Base-by-base conservation (phyloP, 2,888 invertebrate genomes). In the Drosophila trichaetosa region DNA sequence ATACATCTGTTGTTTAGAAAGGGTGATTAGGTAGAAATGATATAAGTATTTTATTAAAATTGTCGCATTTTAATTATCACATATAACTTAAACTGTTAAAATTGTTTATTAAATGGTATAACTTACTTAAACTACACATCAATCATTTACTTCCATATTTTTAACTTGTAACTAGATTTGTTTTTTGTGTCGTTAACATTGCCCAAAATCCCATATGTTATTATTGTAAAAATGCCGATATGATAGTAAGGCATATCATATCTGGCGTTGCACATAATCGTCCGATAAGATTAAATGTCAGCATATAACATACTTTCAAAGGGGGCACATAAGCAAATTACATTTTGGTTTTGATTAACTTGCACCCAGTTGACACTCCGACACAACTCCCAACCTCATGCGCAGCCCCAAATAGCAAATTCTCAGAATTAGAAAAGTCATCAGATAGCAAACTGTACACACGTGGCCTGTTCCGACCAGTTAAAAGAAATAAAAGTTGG, bases 281-380 rank as follows among this genome's bases (percentile, higher is more conserved):
- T 29, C 2, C 16, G 77, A 77, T 77, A 70, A 77, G 77, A 77
- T 79, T 79, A 79, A 46, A 71, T 70, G 42, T 31, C 33, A 29
- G 6, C 64, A 57, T 40, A 63, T 58, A 51, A 18, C 46, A 52
- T 16, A 34, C 31, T n/a, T 38, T 18, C 4, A 16, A 24, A 8
- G 42, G 21, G 21, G 21, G 7, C 42, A 18, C 34, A 48, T 21
- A 40, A 31, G 51, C 40, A 40, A 56, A 59, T 29, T 57, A 29
- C 11, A 46, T n/a, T 58, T 63, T 48, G 42, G 51, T 62, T 53
- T 62, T 49, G 53, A 60, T 51, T 65, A n/a, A 33, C 7, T n/a
- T 67, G 69, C 69, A 69, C 38, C 33, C 52, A 11, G 16, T n/a
- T 46, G 16, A 49, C 4, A 21, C 33, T 33, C 33, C 33, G 33